These are phyloP conservation scores for Cybosia mesomella DNA, from an alignment of 2,888 invertebrate species.

Conservation along the genomic window DNA sequence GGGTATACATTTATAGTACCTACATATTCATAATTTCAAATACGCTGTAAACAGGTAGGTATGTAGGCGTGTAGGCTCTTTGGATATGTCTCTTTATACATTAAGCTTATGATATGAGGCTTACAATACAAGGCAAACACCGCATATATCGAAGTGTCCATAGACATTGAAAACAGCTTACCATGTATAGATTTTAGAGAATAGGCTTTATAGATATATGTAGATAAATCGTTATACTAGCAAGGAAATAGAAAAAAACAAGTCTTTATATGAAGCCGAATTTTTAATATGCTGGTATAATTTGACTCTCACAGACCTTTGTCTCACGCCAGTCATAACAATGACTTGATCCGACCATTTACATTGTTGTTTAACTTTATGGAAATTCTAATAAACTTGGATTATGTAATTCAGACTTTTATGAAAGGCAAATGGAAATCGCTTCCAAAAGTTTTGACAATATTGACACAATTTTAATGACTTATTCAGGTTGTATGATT, in stretches of 20 bases:
- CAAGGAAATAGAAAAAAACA: background rate
- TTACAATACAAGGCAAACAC: background rate
- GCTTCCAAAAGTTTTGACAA: conserved; percentile 14
- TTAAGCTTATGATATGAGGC: background rate
- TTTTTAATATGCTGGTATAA: conserved; percentile 14
- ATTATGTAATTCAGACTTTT: conserved; percentile 33
- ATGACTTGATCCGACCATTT: conserved; percentile 25
- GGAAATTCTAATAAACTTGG: conserved; percentile 45
- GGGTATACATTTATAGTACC: background rate
- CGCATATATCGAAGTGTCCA: background rate
- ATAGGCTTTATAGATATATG: background rate
- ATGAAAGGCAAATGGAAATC: conserved; percentile 19
- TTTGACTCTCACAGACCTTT: conserved; percentile 9
- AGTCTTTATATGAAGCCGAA: background rate
- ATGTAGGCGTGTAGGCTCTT: background rate
- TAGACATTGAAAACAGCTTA: background rate
- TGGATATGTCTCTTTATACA: background rate
- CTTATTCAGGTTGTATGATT: conserved; percentile 6
- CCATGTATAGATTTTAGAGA: too few relatives aligned
- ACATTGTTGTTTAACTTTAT: conserved; percentile 44
- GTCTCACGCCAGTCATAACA: conserved; percentile 19
- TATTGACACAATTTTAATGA: conserved; percentile 20
- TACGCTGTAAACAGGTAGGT: background rate
- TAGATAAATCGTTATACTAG: background rate
- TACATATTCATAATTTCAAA: conserved; percentile 3